phyloP scores from a whole-genome alignment of 2,888 invertebrate species.

The Tanypteryx hageni region DNA sequence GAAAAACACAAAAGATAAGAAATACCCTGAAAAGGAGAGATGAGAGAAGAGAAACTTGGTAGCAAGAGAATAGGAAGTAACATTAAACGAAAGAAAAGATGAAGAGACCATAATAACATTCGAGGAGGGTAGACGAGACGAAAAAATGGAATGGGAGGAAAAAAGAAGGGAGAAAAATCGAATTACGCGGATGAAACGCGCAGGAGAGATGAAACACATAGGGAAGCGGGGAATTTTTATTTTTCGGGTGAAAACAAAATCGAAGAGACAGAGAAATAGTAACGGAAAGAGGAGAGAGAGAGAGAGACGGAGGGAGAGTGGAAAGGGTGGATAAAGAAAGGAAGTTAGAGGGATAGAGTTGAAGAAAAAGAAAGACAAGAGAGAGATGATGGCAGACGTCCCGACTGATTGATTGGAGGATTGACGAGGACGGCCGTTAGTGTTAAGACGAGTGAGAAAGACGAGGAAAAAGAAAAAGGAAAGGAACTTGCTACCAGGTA shows the following conservation, averaged over 20 bases:
- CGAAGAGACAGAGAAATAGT: not conserved
- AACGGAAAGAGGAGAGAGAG: not conserved
- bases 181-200: not conserved
- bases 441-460: not conserved
- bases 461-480: not conserved
- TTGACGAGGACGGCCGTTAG: not conserved
- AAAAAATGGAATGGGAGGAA: not conserved
- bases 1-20: not conserved
- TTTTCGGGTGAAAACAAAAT: not conserved
- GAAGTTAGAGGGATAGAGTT: too few species aligned
- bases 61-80: not conserved
- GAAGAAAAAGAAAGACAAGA: too few species aligned
- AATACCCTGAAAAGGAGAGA: not conserved
- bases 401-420: slow-evolving; percentile 28
- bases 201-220: not conserved
- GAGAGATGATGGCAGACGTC: too few species aligned
- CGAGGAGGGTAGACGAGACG: not conserved
- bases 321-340: too few species aligned
- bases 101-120: not conserved
- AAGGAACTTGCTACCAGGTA: not conserved
- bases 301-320: too few species aligned
- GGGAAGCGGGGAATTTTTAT: not conserved
- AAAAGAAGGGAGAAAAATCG: slow-evolving; percentile 12
- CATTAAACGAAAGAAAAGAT: not conserved
- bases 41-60: not conserved